Evolutionary conservation across 1,140 invertebrate species (phyloP), one percentile per base, ranked within the genome.

Genomic region (Hydropsyche tenuis): DNA sequence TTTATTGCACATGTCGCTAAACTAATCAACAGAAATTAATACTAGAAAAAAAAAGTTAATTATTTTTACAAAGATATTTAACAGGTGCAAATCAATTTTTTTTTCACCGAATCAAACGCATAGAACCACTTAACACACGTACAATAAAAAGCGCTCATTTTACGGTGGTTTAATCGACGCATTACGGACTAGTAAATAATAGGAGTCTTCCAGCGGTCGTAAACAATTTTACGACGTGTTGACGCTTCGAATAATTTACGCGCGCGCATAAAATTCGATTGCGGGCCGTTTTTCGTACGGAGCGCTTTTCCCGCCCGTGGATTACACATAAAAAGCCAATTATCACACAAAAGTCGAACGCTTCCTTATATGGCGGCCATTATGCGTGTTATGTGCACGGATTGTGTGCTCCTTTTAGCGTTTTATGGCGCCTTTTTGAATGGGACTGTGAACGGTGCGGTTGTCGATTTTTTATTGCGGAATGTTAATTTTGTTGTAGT

Each of bases 221-320:
- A 60, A 60, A 60, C 56, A 60, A 60, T 60, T 60, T 60, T 60
- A 60, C 56, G 56, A 60, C 23, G 56, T 60, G 56, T 60, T 60
- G 56, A 60, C 20, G 56, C 23, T 14, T 60, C 56, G 56, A 60
- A 60, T 60, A 60, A 60, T 60, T 60, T 60, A 60, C 23, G 56
- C 23, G 20, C 20, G 20, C 9, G 20, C 56, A 20, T 25, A 60
- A 25, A 23, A 27, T 60, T 60, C 23, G 20, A 60, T 60, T 53
- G 18, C 16, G 48, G 20, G n/a, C 16, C 30, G 30, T 9, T 37
- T 37, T 37, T 37, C 30, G 30, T 37, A 9, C 3, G 30, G 30
- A 37, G 9, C 3, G n/a, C 3, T 37, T 3, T 37, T 37, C 30
- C 9, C 30, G 30, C 3, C n/a, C 20, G 20, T 7, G 48, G 48